Evolutionary conservation across 2,797 vertebrate species (phyloP).

Genomic region (Erpetoichthys calabaricus): DNA sequence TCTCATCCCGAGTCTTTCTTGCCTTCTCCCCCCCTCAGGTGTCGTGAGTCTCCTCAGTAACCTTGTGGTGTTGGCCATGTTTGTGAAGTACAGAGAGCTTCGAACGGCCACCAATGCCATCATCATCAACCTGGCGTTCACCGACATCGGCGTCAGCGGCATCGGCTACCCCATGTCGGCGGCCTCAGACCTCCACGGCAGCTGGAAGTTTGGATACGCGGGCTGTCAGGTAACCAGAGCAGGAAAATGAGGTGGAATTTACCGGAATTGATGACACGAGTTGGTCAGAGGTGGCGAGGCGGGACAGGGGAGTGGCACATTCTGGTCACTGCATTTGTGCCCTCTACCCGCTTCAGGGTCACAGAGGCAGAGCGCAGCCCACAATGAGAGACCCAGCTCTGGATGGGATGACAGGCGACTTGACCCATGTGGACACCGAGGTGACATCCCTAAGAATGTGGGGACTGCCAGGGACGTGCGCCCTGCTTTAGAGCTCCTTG

Average conservation of each 20-base stretch:
- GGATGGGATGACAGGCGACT: no score
- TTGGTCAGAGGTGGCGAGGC: no score
- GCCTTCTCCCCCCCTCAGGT: slow-evolving; percentile 39
- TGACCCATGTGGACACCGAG: no score
- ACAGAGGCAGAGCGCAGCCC: no score
- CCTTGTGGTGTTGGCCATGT: slow-evolving; percentile 81
- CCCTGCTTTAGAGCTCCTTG: no score
- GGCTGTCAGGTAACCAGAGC: slow-evolving; percentile 77
- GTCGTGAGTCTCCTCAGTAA: slow-evolving; percentile 82
- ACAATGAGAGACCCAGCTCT: no score
- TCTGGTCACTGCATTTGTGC: background rate
- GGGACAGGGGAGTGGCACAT: background rate
- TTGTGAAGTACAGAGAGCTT: slow-evolving; percentile 81
- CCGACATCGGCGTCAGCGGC: slow-evolving; percentile 85
- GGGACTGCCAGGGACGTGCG: no score
- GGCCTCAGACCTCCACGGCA: slow-evolving; percentile 83
- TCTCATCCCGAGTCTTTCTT: no score
- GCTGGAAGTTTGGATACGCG: slow-evolving; percentile 84
- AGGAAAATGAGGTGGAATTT: slow-evolving; percentile 9
- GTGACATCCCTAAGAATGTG: no score
- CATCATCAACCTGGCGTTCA: slow-evolving; percentile 88
- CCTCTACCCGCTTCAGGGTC: no score
- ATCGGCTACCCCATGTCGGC: slow-evolving; percentile 96
- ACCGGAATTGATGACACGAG: background rate
- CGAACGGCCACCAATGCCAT: slow-evolving; percentile 87